phyloP scores from a whole-genome alignment of 2,888 invertebrate species.

The Leucophora obtusa region DNA sequence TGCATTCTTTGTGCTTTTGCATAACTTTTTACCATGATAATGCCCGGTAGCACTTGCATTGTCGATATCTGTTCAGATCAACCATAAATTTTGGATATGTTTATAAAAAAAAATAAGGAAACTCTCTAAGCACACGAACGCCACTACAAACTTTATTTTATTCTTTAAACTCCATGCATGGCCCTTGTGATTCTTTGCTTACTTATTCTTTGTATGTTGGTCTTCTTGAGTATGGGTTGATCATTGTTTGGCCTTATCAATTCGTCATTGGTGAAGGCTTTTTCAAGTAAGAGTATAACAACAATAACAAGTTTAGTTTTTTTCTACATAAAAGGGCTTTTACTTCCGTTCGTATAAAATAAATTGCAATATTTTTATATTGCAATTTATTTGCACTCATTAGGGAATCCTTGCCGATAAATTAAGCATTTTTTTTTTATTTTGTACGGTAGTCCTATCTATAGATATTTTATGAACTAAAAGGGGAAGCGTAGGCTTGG shows the following conservation, averaged over 20 bases:
- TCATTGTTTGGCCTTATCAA: constrained; percentile 47
- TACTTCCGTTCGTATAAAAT: constrained; percentile 40
- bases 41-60: constrained; percentile 79
- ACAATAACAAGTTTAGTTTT: constrained; percentile 44
- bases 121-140: constrained; percentile 17
- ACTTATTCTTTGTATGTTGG: background rate
- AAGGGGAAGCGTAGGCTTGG: too few species aligned
- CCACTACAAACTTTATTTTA: background rate
- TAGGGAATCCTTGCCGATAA: too few species aligned
- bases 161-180: background rate
- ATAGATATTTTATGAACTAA: too few species aligned
- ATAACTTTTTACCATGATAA: constrained; percentile 62
- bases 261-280: constrained; percentile 49
- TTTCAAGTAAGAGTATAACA: constrained; percentile 21
- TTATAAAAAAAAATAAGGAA: constrained; percentile 51
- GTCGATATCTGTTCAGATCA: constrained; percentile 78
- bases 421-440: too few species aligned
- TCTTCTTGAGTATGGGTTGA: constrained; percentile 14
- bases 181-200: background rate
- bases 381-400: too few species aligned
- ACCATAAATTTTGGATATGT: constrained; percentile 76
- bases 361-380: background rate
- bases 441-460: too few species aligned
- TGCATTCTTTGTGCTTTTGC: constrained; percentile 4
- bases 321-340: constrained; percentile 18